Percentiles rank a stretch among this genome's conserved stretches.
Evolutionary conservation across 2,888 invertebrate genomes (phyloP).

Genomic region (Nemapogon koenigi): DNA sequence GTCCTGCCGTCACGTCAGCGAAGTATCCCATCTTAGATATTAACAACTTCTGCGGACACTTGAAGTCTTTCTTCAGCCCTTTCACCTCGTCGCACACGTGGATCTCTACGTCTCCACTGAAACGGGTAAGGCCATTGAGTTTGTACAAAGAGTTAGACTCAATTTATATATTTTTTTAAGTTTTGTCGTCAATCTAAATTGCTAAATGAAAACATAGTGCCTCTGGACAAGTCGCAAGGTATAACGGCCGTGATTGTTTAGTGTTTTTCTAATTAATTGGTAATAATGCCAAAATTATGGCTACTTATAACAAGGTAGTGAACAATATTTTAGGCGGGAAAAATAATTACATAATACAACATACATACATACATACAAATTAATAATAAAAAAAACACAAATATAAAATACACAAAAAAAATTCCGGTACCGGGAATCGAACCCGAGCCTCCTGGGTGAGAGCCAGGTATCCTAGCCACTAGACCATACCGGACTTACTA

Average conservation of each 20-base stretch:
- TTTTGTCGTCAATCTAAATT: background rate
- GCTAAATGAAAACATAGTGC: background rate
- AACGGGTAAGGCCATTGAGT: no score
- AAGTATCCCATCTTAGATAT: slow-evolving; percentile 96
- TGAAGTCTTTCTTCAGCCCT: slow-evolving; percentile 86
- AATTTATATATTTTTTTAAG: no score
- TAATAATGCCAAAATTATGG: no score
- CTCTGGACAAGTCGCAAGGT: no score
- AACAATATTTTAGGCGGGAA: no score
- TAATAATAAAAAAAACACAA: slow-evolving; percentile 14
- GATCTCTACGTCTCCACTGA: slow-evolving; percentile 84
- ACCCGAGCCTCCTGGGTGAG: slow-evolving; percentile 64
- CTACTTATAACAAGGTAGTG: no score
- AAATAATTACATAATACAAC: no score
- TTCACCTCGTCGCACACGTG: slow-evolving; percentile 96
- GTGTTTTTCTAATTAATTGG: no score
- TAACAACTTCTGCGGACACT: slow-evolving; percentile 84
- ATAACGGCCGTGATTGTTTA: no score
- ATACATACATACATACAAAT: slow-evolving; percentile 4
- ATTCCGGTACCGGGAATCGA: slow-evolving; percentile 68
- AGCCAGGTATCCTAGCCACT: slow-evolving; percentile 69
- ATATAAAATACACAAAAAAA: slow-evolving; percentile 19
- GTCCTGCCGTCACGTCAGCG: slow-evolving; percentile 84
- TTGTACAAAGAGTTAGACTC: no score
- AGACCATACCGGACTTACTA: slow-evolving; percentile 60